Evolutionary conservation across 2,113 vertebrate species (phyloP).

Genomic region (Cyprinodon variegatus): DNA sequence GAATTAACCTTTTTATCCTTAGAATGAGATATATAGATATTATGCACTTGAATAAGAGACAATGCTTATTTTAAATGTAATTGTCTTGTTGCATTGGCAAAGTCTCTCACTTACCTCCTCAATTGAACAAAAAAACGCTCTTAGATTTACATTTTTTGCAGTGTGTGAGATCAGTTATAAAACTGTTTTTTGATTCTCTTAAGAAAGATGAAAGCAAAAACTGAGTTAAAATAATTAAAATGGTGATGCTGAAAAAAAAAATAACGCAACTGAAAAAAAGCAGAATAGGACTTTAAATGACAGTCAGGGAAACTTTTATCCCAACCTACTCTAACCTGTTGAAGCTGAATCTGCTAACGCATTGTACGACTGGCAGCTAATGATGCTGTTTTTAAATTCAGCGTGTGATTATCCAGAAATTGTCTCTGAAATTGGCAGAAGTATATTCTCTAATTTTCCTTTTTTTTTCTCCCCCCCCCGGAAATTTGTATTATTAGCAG

Average conservation of each 20-base stretch:
- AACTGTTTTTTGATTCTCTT: neutral
- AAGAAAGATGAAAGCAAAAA: neutral
- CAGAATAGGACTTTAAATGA: neutral
- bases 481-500: slow-evolving; percentile 1
- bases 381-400: slow-evolving; percentile 4
- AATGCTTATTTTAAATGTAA: too few relatives aligned
- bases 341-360: neutral
- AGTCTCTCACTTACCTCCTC: too few relatives aligned
- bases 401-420: neutral
- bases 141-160: too few relatives aligned
- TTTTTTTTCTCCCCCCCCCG: neutral
- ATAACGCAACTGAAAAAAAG: neutral
- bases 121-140: too few relatives aligned
- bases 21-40: too few relatives aligned
- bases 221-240: neutral
- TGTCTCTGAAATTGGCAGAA: neutral
- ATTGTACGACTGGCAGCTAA: neutral
- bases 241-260: neutral
- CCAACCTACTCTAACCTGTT: neutral
- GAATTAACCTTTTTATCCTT: too few relatives aligned
- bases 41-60: too few relatives aligned
- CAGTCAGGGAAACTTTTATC: neutral
- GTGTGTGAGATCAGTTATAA: too few relatives aligned
- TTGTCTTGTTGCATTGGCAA: too few relatives aligned
- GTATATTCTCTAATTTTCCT: neutral